Percentiles rank a stretch among this genome's conserved stretches.
phyloP scores from a whole-genome alignment of 2,113 vertebrate genomes.

The Vicugna pacos region DNA sequence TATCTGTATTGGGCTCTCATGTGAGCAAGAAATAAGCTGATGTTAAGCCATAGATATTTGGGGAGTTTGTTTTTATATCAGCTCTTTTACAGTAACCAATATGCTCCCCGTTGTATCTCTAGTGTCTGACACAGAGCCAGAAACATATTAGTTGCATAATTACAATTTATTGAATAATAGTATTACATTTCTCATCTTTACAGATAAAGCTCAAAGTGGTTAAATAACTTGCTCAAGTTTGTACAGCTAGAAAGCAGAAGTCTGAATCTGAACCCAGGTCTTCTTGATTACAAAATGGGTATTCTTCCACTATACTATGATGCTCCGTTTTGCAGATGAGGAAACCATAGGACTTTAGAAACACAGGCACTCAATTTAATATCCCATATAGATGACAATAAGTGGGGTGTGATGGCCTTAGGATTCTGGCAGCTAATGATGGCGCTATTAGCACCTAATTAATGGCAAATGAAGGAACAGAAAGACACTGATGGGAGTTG shows the following conservation, averaged over 20 bases:
- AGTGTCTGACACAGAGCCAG: neutral
- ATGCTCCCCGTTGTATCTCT: neutral
- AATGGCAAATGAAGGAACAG: neutral
- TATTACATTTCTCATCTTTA: neutral
- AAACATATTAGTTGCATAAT: neutral
- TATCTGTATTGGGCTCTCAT: neutral
- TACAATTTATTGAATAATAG: neutral
- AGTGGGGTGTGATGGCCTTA: neutral
- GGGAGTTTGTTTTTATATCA: neutral
- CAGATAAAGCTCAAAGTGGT: neutral
- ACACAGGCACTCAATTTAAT: neutral
- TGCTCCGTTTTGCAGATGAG: neutral
- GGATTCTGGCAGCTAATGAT: neutral
- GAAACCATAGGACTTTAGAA: constrained; percentile 23
- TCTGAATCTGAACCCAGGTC: neutral
- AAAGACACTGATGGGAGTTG: neutral
- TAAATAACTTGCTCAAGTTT: neutral
- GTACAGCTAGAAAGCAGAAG: neutral
- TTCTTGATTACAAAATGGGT: neutral
- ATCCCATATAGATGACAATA: neutral
- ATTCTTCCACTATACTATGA: neutral
- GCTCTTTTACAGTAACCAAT: neutral
- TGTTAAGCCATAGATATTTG: constrained; percentile 11
- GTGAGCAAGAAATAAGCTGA: neutral
- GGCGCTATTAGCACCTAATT: neutral